These are phyloP conservation scores for Pteria penguin DNA, from an alignment of 2,888 invertebrate species.

Conservation along the genomic window DNA sequence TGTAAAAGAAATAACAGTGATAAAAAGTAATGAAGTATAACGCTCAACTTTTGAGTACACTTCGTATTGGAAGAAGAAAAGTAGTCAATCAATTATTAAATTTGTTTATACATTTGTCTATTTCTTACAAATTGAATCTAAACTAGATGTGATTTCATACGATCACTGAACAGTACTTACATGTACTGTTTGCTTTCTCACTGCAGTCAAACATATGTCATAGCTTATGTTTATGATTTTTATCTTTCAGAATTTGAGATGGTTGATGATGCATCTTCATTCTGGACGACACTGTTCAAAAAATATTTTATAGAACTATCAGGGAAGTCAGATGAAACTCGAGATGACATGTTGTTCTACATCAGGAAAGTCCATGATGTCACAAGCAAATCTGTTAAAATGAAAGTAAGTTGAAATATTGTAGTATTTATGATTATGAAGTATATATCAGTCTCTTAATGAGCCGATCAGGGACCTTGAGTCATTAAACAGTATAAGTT, in stretches of 20 bases:
- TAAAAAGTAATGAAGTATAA: too few species aligned
- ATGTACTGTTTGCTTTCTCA: not conserved
- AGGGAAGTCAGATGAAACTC: slow-evolving; percentile 80
- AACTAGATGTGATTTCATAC: too few species aligned
- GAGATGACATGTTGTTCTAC: slow-evolving; percentile 96
- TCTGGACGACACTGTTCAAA: slow-evolving; percentile 97
- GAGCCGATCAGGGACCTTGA: too few species aligned
- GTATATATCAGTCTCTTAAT: too few species aligned
- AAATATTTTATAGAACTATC: slow-evolving; percentile 92
- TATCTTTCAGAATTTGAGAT: slow-evolving; percentile 86
- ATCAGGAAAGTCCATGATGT: slow-evolving; percentile 83
- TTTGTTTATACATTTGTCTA: too few species aligned
- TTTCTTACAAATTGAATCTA: too few species aligned
- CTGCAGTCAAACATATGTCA: not conserved
- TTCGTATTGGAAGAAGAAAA: too few species aligned
- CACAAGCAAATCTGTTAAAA: slow-evolving; percentile 85
- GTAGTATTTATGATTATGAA: too few species aligned
- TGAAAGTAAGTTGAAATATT: slow-evolving; percentile 72
- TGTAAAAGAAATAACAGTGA: too few species aligned
- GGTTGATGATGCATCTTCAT: slow-evolving; percentile 92
- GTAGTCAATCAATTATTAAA: too few species aligned
- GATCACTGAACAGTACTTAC: not conserved
- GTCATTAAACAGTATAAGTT: too few species aligned
- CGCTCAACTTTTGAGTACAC: too few species aligned
- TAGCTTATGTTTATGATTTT: not conserved